phyloP scores from a whole-genome alignment of 2,888 invertebrate species.

The Sphaerophoria taeniata region DNA sequence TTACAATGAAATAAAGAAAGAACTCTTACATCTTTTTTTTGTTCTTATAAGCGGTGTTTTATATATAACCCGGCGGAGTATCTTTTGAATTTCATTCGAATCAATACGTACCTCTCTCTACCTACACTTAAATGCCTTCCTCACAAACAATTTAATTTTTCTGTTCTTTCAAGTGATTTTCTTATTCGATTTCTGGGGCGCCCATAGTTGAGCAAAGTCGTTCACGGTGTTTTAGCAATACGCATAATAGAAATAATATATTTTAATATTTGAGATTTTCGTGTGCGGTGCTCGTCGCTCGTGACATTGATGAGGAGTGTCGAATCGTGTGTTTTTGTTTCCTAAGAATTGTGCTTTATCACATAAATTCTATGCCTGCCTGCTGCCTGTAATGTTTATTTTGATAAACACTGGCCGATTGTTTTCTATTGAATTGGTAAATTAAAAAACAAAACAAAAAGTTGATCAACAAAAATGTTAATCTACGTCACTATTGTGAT shows the following conservation, averaged over 20 bases:
- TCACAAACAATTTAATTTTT: not conserved
- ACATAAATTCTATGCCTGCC: not conserved
- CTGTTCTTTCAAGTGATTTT: constrained; percentile 41
- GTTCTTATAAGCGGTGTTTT: constrained; percentile 22
- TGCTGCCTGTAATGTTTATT: constrained; percentile 29
- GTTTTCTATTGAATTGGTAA: constrained; percentile 39
- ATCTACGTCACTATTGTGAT: constrained; percentile 17
- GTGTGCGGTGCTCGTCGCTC: constrained; percentile 5
- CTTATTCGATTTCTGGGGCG: constrained; percentile 11
- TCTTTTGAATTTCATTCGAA: constrained; percentile 35
- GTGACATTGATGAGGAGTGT: constrained; percentile 18
- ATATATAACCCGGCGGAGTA: constrained; percentile 21
- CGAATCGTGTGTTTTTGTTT: constrained; percentile 25
- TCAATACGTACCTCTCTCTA: constrained; percentile 20
- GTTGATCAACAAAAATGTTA: not conserved
- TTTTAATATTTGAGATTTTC: not conserved
- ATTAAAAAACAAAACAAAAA: not conserved
- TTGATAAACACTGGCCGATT: constrained; percentile 7
- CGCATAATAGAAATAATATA: not conserved
- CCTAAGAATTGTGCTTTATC: constrained; percentile 17
- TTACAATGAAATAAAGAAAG: constrained; percentile 7
- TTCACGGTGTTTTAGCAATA: not conserved
- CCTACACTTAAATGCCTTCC: no score
- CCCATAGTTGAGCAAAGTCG: not conserved
- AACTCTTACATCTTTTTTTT: constrained; percentile 3